phyloP scores from a whole-genome alignment of 1,140 invertebrate species.

The Euglossa dilemma region DNA sequence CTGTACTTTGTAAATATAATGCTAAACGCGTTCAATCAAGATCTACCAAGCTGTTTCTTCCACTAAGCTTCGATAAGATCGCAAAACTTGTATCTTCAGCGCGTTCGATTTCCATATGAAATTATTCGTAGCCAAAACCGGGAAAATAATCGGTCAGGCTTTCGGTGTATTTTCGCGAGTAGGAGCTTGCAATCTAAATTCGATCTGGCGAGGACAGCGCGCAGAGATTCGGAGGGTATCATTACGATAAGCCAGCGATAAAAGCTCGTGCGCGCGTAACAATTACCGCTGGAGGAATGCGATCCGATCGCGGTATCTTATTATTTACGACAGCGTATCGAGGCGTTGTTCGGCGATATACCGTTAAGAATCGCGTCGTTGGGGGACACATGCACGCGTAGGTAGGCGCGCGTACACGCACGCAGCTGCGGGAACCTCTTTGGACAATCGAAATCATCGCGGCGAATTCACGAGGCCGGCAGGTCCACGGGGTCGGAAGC shows the following conservation, averaged over 20 bases:
- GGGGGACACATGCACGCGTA: too few relatives aligned
- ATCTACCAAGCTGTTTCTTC: too few relatives aligned
- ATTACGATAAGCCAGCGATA: conserved; percentile 2
- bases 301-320: neutral
- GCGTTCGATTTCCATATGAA: too few relatives aligned
- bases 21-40: too few relatives aligned
- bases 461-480: conserved; percentile 6
- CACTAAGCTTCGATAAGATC: too few relatives aligned
- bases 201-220: too few relatives aligned
- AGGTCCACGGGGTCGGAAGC: neutral
- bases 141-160: too few relatives aligned
- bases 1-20: too few relatives aligned
- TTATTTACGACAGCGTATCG: conserved; percentile 21
- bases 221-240: neutral
- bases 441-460: conserved; percentile 25
- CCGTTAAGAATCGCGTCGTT: neutral
- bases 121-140: too few relatives aligned
- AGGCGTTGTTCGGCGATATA: conserved; percentile 5
- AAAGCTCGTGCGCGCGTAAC: conserved; percentile 20
- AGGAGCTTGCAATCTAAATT: too few relatives aligned
- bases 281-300: conserved; percentile 1
- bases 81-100: too few relatives aligned
- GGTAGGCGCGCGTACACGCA: neutral
- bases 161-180: too few relatives aligned
- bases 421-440: neutral